Percentiles rank a stretch among this genome's conserved stretches.
Conservation (phyloP, 2,113 vertebrate genomes). For the Protomyctophum bolini region DNA sequence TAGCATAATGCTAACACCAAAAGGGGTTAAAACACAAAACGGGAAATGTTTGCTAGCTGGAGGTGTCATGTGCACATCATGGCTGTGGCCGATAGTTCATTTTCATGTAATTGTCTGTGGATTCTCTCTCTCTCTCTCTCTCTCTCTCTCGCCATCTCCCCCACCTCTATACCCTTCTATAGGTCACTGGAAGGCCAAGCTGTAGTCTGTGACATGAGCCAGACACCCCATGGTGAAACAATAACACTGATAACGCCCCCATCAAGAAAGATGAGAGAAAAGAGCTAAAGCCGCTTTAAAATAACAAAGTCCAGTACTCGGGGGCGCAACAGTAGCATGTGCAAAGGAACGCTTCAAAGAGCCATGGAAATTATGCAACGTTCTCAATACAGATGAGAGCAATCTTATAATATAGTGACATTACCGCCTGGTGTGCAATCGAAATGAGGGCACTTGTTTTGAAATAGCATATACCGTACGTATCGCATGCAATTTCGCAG, state of each 20-base stretch:
- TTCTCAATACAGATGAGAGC: not conserved
- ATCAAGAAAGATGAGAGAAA: slow-evolving; percentile 2
- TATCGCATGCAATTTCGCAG: slow-evolving; percentile 1
- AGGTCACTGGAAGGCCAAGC: slow-evolving; percentile 15
- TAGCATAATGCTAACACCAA: too few relatives aligned
- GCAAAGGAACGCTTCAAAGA: not conserved
- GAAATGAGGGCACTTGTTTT: slow-evolving; percentile 1
- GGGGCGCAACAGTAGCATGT: not conserved
- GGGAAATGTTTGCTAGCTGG: slow-evolving; percentile 1
- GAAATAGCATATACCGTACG: slow-evolving; percentile 4
- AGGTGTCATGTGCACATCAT: not conserved
- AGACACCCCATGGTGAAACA: slow-evolving; percentile 17
- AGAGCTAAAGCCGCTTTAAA: slow-evolving; percentile 3
- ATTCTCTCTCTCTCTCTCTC: slow-evolving; percentile 30
- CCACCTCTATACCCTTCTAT: slow-evolving; percentile 7
- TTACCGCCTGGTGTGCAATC: not conserved
- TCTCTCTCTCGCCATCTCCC: not conserved
- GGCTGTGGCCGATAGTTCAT: not conserved
- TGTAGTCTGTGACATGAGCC: slow-evolving; percentile 34
- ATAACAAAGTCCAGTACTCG: not conserved
- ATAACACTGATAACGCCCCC: slow-evolving; percentile 20
- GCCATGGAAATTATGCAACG: not conserved
- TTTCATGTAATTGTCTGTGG: slow-evolving; percentile 38
- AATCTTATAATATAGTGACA: not conserved
- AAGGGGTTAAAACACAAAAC: not conserved